phyloP scores from a whole-genome alignment of 2,113 vertebrate species.

The Stomatorhinus ivindoensis region DNA sequence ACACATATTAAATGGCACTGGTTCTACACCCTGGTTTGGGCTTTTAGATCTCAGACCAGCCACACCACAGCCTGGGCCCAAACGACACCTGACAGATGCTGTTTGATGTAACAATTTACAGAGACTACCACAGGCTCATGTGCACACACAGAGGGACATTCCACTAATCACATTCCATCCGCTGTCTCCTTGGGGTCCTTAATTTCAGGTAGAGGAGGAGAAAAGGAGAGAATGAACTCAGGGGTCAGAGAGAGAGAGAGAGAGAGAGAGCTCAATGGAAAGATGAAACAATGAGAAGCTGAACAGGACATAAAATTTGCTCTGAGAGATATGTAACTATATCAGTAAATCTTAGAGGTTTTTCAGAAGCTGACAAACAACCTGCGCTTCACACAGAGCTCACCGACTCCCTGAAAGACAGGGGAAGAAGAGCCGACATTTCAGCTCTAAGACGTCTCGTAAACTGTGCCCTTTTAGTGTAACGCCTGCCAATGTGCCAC shows the following conservation, averaged over 20 bases:
- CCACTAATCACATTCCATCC: neutral
- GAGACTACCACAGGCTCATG: neutral
- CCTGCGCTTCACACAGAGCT: neutral
- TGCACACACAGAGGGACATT: neutral
- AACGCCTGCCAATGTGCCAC: neutral
- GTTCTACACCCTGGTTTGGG: neutral
- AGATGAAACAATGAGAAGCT: neutral
- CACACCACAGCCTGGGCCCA: neutral
- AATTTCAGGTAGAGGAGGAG: neutral
- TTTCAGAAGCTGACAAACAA: neutral
- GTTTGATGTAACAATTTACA: neutral
- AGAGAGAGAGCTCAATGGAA: neutral
- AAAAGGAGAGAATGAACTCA: neutral
- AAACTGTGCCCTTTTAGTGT: neutral
- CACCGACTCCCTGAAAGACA: neutral
- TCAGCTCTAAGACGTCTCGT: neutral
- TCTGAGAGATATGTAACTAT: neutral
- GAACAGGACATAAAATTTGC: neutral
- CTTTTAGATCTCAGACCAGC: neutral
- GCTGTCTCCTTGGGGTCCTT: neutral
- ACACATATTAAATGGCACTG: neutral
- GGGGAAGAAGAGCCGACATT: neutral
- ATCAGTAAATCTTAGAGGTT: neutral
- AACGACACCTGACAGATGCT: neutral
- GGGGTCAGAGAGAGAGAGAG: neutral